Percentiles rank a stretch among this genome's conserved stretches.
Conservation (phyloP, 1,140 invertebrate species). For the Cydia splendana region DNA sequence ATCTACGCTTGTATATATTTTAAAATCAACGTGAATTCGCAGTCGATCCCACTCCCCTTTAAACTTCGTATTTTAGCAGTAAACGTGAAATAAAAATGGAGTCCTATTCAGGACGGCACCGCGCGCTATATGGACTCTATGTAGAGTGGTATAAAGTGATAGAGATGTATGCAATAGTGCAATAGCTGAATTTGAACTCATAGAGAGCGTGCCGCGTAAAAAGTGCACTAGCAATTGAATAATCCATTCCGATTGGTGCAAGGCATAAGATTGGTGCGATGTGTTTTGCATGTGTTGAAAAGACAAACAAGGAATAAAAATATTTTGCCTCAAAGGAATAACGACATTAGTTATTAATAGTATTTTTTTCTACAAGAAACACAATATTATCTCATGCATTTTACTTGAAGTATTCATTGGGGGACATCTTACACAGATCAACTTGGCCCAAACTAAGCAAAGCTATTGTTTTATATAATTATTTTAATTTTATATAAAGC, state of each 20-base stretch:
- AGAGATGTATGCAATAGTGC: neutral
- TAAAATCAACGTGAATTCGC: neutral
- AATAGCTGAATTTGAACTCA: conserved; percentile 36
- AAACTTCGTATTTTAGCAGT: conserved; percentile 19
- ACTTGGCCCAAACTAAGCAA: no score
- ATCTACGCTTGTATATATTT: neutral
- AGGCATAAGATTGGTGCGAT: neutral
- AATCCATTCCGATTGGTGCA: conserved; percentile 48
- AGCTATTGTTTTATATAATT: no score
- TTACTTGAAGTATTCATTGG: no score
- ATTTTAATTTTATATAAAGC: no score
- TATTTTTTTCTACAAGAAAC: no score
- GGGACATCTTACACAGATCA: no score
- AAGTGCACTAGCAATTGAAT: conserved; percentile 58
- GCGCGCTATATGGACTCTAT: conserved; percentile 9
- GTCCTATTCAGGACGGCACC: neutral
- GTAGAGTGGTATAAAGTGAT: neutral
- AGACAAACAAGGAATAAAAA: neutral
- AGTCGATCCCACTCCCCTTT: conserved; percentile 6
- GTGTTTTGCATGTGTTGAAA: neutral
- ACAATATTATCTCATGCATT: no score
- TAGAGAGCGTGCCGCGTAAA: conserved; percentile 40
- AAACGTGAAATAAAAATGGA: conserved; percentile 25
- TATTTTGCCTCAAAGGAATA: neutral
- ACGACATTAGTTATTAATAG: no score